Percentiles rank a stretch among this genome's conserved stretches.
phyloP scores from a whole-genome alignment of 2,888 invertebrate species.

The Ichneumon xanthorius region DNA sequence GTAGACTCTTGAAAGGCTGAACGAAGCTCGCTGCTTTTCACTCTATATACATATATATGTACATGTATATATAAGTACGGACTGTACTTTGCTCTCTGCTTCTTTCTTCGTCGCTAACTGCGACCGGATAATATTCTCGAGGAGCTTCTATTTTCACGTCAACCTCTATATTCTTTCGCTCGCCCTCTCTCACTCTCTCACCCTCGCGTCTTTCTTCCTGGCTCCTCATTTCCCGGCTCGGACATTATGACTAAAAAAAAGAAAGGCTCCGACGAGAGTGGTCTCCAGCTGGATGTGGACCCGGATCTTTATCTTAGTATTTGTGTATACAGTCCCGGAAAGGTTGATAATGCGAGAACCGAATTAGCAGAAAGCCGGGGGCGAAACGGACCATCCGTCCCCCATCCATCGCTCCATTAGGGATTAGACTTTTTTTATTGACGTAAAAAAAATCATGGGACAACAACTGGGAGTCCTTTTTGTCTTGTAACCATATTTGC shows the following conservation, averaged over 20 bases:
- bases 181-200: neutral
- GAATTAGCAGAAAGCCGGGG: conserved; percentile 20
- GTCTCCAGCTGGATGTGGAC: neutral
- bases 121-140: conserved; percentile 60
- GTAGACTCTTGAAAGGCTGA: conserved; percentile 48
- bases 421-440: no score
- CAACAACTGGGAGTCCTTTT: no score
- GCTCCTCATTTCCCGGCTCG: conserved; percentile 47
- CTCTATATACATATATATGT: conserved; percentile 19
- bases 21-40: conserved; percentile 52
- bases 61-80: conserved; percentile 14
- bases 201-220: conserved; percentile 26
- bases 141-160: conserved; percentile 57
- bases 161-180: conserved; percentile 9
- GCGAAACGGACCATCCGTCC: no score
- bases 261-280: conserved; percentile 5
- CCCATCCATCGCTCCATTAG: no score
- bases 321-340: neutral
- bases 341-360: conserved; percentile 13
- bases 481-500: no score
- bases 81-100: conserved; percentile 37
- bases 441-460: no score
- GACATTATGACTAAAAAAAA: conserved; percentile 54
- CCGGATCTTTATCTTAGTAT: conserved; percentile 4
- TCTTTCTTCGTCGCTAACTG: conserved; percentile 59